These are phyloP conservation scores for Orthosia incerta DNA, from an alignment of 2,888 invertebrate species.

Conservation along the genomic window DNA sequence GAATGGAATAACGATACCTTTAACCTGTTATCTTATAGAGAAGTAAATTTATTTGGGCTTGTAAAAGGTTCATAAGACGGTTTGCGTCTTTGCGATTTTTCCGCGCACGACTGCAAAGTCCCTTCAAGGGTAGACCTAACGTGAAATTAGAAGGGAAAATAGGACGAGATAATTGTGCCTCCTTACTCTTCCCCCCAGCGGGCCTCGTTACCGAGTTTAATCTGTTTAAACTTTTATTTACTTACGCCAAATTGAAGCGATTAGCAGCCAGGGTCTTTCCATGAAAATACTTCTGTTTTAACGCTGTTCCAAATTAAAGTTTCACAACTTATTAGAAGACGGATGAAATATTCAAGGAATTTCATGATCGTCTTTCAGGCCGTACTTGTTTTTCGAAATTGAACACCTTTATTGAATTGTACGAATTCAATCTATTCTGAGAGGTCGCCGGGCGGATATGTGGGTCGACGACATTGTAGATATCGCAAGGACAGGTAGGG, in stretches of 20 bases:
- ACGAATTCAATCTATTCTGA: constrained; percentile 66
- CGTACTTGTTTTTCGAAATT: constrained; percentile 62
- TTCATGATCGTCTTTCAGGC: constrained; percentile 46
- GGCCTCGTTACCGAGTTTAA: constrained; percentile 87
- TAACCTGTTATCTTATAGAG: not conserved
- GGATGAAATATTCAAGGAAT: constrained; percentile 61
- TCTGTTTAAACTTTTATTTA: constrained; percentile 90
- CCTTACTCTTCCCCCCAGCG: constrained; percentile 68
- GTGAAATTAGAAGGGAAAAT: constrained; percentile 89
- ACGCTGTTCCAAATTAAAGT: constrained; percentile 72
- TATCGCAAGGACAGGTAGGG: constrained; percentile 64
- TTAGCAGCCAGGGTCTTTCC: constrained; percentile 79
- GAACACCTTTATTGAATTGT: constrained; percentile 68
- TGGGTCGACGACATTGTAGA: constrained; percentile 66
- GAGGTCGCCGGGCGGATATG: constrained; percentile 63
- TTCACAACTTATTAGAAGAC: constrained; percentile 62
- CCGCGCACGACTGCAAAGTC: constrained; percentile 71
- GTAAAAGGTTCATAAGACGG: not conserved
- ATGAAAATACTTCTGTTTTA: constrained; percentile 74
- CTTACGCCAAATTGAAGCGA: constrained; percentile 85
- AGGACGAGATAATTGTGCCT: constrained; percentile 88
- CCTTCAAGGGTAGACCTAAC: constrained; percentile 79
- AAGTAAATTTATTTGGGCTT: not conserved
- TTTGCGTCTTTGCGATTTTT: constrained; percentile 33
- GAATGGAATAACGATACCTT: not conserved